Evolutionary conservation across 2,797 vertebrate genomes (phyloP).

Genomic region (Tympanoctomys barrerae): DNA sequence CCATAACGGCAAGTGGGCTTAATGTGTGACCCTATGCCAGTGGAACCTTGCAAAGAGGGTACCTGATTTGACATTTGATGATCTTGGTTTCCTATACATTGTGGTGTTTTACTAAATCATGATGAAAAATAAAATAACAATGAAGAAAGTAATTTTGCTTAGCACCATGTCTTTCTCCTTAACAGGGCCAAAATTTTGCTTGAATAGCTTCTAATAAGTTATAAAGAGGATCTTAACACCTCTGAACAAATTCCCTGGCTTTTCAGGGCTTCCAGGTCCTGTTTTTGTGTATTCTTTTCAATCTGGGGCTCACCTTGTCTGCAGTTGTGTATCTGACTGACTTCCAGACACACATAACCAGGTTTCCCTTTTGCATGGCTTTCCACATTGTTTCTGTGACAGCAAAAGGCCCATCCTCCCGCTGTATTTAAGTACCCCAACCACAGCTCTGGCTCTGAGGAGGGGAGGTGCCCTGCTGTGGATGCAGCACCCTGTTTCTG

Average conservation of each 20-base stretch:
- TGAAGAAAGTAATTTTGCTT: neutral
- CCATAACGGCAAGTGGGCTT: neutral
- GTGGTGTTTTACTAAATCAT: neutral
- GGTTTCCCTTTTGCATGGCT: neutral
- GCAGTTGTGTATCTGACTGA: neutral
- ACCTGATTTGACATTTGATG: no score
- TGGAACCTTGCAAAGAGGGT: neutral
- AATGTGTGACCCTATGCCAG: neutral
- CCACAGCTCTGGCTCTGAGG: neutral
- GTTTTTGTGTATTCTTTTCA: neutral
- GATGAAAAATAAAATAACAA: conserved; percentile 14
- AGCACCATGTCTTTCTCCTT: neutral
- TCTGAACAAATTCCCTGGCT: neutral
- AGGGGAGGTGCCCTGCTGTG: accelerated
- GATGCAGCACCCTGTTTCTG: neutral
- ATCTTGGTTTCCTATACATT: neutral
- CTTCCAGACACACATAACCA: neutral
- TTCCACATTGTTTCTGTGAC: no score
- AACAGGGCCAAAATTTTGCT: neutral
- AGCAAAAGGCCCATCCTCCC: neutral
- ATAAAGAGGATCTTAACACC: neutral
- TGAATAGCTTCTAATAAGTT: neutral
- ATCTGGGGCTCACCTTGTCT: neutral
- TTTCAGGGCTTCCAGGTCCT: neutral
- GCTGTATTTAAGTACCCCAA: neutral